Evolutionary conservation across 1,140 invertebrate genomes (phyloP).

Genomic region (Mactra quadrangularis): DNA sequence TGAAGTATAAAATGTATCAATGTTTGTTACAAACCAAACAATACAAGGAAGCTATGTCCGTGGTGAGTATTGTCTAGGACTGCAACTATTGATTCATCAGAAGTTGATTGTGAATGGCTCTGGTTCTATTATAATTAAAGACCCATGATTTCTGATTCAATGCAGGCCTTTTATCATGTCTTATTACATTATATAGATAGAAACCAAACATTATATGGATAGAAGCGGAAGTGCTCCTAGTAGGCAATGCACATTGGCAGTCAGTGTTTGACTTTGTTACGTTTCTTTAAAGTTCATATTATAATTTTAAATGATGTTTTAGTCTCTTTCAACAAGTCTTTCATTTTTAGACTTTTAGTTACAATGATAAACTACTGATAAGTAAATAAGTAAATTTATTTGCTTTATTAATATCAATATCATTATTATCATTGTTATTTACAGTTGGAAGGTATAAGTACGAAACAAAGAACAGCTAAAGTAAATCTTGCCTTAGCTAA

Average conservation of each 20-base stretch:
- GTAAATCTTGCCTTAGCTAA: conserved; percentile 90
- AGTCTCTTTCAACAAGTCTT: too few relatives aligned
- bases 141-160: not conserved
- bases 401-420: too few relatives aligned
- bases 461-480: conserved; percentile 88
- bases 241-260: too few relatives aligned
- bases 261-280: too few relatives aligned
- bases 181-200: not conserved
- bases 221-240: too few relatives aligned
- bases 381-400: too few relatives aligned
- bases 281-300: too few relatives aligned
- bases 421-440: not conserved
- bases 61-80: conserved; percentile 83
- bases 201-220: not conserved
- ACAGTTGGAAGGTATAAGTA: conserved; percentile 88
- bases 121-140: not conserved
- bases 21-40: conserved; percentile 89
- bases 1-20: conserved; percentile 90
- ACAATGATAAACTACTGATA: too few relatives aligned
- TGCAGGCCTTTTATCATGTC: not conserved
- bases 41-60: conserved; percentile 86
- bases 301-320: too few relatives aligned
- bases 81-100: not conserved
- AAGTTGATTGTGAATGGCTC: not conserved
- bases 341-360: too few relatives aligned